Evolutionary conservation across 2,797 vertebrate genomes (phyloP), one percentile per base, ranked within the genome.

Genomic region (Urocyon cinereoargenteus): DNA sequence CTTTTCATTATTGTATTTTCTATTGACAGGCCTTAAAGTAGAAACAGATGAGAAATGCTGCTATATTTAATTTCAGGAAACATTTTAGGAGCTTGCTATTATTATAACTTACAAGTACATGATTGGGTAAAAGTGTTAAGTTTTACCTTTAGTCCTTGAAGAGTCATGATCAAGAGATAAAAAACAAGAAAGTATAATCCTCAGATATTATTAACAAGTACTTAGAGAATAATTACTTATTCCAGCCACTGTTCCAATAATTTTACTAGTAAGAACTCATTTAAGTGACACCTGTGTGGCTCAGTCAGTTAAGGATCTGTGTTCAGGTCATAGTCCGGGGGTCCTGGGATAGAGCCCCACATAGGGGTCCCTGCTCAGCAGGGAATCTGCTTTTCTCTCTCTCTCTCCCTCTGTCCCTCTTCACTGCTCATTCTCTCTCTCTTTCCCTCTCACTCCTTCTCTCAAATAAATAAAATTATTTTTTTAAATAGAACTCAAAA

Each of bases 1-100:
- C 2, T 98, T 96, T 96, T 53, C n/a, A 62, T 96, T 72, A 83
- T 73, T 94, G n/a, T 84, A 45, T 84, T 97, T 97, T 96, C 97
- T 97, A 96, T 91, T 93, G 51, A 18, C 78, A 97, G 83, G 83
- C 83, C 59, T 96, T 97, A 90, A 96, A 64, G 28, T 45, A 91
- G 57, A 95, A 93, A 82, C 96, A 86, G 19, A 64, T 94, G 55
- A 91, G 28, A 91, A 72, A 36, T 26, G 19, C 22, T 95, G 1
- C 55, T 96, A 96, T 62, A 49, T 73, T 91, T 83, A 19, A 53
- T 64, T 95, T 83, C 36, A 53, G 2, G 10, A 26, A 89, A 22
- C 5, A 88, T 90, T 77, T 93, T 91, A 90, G 90, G 91, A 97
- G 70, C 36, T 86, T 96, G 75, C 5, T 90, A 72, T 40, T 90